These are phyloP conservation scores for Laupala kohalensis DNA, from an alignment of 1,140 invertebrate genomes.

Conservation along the genomic window DNA sequence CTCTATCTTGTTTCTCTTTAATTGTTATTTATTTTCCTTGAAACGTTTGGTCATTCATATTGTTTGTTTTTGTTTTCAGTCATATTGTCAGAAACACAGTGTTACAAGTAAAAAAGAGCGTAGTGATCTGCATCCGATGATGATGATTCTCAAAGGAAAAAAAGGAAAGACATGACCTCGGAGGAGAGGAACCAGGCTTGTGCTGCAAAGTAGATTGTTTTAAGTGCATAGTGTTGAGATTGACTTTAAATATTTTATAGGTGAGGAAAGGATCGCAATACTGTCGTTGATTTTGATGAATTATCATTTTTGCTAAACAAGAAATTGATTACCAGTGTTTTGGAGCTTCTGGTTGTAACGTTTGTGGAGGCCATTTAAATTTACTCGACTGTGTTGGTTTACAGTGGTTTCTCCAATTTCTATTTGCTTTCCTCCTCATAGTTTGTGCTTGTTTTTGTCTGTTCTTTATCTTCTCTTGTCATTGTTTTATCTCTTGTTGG, in stretches of 20 bases:
- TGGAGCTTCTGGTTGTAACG: too few species aligned
- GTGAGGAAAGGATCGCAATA: too few species aligned
- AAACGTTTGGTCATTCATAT: not conserved
- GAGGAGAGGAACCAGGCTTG: conserved; percentile 79
- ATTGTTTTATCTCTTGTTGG: too few species aligned
- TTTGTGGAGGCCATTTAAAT: too few species aligned
- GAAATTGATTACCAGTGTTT: too few species aligned
- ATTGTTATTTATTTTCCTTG: not conserved
- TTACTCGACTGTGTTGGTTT: too few species aligned
- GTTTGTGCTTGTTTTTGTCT: too few species aligned
- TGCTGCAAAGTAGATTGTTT: conserved; percentile 45
- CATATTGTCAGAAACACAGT: conserved; percentile 92
- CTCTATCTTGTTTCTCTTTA: not conserved
- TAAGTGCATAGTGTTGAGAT: not conserved
- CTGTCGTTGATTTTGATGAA: not conserved
- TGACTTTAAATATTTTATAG: too few species aligned
- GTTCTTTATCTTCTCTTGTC: too few species aligned
- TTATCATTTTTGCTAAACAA: too few species aligned
- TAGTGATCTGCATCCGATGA: conserved; percentile 57
- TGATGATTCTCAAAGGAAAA: conserved; percentile 53
- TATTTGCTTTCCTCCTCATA: too few species aligned
- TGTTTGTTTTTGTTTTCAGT: conserved; percentile 34
- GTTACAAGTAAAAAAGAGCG: conserved; percentile 77
- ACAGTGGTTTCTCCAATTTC: too few species aligned
- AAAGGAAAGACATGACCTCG: conserved; percentile 77